Evolutionary conservation across 1,140 invertebrate genomes (phyloP), one percentile per base, ranked within the genome.

Genomic region (Ostrea denselamellosa): DNA sequence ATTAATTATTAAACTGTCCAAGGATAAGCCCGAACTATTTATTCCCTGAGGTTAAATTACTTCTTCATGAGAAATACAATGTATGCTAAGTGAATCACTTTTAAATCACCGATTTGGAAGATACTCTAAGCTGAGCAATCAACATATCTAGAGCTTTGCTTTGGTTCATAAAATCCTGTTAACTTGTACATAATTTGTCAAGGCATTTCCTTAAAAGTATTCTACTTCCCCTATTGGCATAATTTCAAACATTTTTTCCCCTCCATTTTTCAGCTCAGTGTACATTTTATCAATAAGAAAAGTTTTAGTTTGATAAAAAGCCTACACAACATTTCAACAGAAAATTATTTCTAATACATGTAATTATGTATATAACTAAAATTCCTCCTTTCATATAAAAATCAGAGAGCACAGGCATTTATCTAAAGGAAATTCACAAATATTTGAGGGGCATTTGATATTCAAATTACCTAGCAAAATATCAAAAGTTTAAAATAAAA

Each of bases 31-130:
- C 14, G 58, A 62, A 62, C 34, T 44, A 44, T 44, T 44, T 44
- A 77, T 25, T 77, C 25, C 68, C n/a, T 34, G 68, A 77, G 68
- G 68, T 77, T 12, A 77, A 28, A 77, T 25, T 77, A 25, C 25
- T 77, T 77, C 68, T 77, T 34, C 28, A 34, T 77, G 68, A 77
- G 28, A 77, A 77, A 44, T 44, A 44, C 34, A 44, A 44, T 44
- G 68, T 77, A 77, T 28, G 68, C 17, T 25, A 77, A 34, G 68
- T 77, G 68, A 77, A 28, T 77, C 68, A 34, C 22, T 77, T 62
- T 77, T 25, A 77, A 77, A 28, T 77, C 25, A 7, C 34, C 7
- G 56, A n/a, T 62, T 62, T 62, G 8, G n/a, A 58, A 58, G 19
- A 19, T 62, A 44, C 19, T 62, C 56, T 19, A 19, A 62, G 56